Evolutionary conservation across 2,888 invertebrate genomes (phyloP).

Genomic region (Beris chalybata): DNA sequence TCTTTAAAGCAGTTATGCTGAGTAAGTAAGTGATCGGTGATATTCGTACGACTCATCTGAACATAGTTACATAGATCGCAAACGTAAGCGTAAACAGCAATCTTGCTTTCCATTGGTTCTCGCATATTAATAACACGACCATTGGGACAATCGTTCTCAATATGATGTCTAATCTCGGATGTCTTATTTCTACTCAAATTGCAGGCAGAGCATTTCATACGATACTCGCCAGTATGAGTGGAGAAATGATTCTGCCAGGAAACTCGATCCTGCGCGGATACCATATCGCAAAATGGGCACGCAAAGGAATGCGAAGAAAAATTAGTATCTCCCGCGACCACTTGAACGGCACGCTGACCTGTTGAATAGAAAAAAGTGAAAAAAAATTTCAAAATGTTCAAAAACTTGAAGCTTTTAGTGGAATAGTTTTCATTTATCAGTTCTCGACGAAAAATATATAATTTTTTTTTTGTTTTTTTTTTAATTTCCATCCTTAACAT

Average conservation of each 20-base stretch:
- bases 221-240: slow-evolving; percentile 77
- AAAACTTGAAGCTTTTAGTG: too few relatives aligned
- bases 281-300: slow-evolving; percentile 50
- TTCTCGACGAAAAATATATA: too few relatives aligned
- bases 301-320: slow-evolving; percentile 22
- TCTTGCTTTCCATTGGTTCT: background rate
- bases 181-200: slow-evolving; percentile 33
- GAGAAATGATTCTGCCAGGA: slow-evolving; percentile 68
- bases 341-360: too few relatives aligned
- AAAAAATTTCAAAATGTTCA: too few relatives aligned
- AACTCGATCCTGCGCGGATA: slow-evolving; percentile 38
- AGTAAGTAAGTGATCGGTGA: slow-evolving; percentile 21
- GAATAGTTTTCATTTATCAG: too few relatives aligned
- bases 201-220: slow-evolving; percentile 68
- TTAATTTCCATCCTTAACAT: too few relatives aligned
- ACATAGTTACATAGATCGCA: slow-evolving; percentile 35
- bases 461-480: too few relatives aligned
- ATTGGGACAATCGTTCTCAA: slow-evolving; percentile 24
- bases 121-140: slow-evolving; percentile 8
- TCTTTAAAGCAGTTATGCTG: slow-evolving; percentile 21
- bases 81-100: slow-evolving; percentile 13
- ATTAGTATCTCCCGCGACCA: too few relatives aligned
- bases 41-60: slow-evolving; percentile 32
- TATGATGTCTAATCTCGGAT: slow-evolving; percentile 40
- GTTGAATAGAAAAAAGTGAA: too few relatives aligned